Base-by-base conservation (phyloP, 2,888 invertebrate species). In the Apocheima hispidaria region DNA sequence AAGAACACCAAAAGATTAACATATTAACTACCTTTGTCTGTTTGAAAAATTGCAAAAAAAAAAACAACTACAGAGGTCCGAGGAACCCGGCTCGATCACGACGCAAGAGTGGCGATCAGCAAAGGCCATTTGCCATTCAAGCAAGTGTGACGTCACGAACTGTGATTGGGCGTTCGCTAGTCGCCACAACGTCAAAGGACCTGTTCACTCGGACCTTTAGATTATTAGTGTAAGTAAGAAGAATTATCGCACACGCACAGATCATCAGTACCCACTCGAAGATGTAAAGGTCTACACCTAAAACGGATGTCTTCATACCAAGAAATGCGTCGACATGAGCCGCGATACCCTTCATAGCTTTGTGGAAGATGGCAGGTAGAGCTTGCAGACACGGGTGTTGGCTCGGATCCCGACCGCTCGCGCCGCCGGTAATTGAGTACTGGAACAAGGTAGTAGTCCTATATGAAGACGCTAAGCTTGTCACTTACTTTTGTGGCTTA, bases 251-350 rank as follows among this genome's bases (percentile, higher is more conserved):
- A 26, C 26, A 26, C 26, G 43, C 14, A 44, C 26, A 44, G 14
- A 43, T 20, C 36, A 18, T 28, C n/a, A 14, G 9, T 36, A 49
- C 35, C 21, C 23, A 26, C 10, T 44, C 5, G 16, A 44, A 44
- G 44, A 21, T 41, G 5, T n/a, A 38, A 38, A 7, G 10, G 38
- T 10, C 18, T 18, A 23, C 20, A 36, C 35, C 23, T 4, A 10
- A 6, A 9, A 2, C 4, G 4, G 12, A 23, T 38, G 16, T 5
- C 20, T 52, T 87, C 93, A 90, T 93, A 97, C 99, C 99, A 69
- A 99, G 93, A 91, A 99, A 99, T 1, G 98, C 98, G 91, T 99
- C 99, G 12, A 99, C 98, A 81, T 99, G 96, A 28, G 96, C 96
- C 0, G 99, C 97, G 63, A 99, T 94, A 36, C 98, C 98, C 86